Base-by-base conservation (phyloP, 1,140 invertebrate genomes). In the Atta colombica region DNA sequence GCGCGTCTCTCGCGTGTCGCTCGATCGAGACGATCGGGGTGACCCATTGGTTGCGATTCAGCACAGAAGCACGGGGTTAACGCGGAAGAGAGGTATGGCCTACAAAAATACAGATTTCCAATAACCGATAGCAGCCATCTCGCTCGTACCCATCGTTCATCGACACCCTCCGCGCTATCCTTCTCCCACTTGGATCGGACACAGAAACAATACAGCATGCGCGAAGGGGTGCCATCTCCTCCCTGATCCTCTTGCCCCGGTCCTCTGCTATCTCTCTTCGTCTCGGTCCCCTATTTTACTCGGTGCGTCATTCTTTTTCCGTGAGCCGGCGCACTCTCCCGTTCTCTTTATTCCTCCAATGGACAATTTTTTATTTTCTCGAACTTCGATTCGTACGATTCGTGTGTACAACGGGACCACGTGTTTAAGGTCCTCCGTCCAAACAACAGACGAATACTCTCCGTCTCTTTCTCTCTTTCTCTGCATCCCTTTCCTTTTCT, bases 21-120 rank as follows among this genome's bases (percentile, higher is more conserved):
- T 77, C 88, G 89, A 91, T 86, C 86, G 89, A 91, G 89, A 91
- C 89, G 89, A 88, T 91, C 89, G 78, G 74, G 89, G 78, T 93
- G 92, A 93, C 92, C 92, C 87, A 91, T 91, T 93, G 91, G 75
- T 69, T 91, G 88, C 71, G 90, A 88, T 90, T 92, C 81, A 80
- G 53, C 88, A 75, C 68, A 61, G 69, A 78, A 51, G 68, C 55
- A 77, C 51, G 82, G 87, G 88, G 72, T 85, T 88, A 87, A 89
- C 86, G 71, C 66, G 86, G 77, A 91, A 89, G 84, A 69, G 86
- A 89, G 89, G 87, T 91, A 91, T 94, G 93, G 86, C 93, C 94
- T 94, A 94, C 89, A 94, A 94, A 94, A 94, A 94, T 94, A 94
- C 91, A 94, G 93, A 94, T 94, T 94, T 94, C 94, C 94, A 94